phyloP scores from a whole-genome alignment of 2,888 invertebrate genomes.

The Drosophila macrospina region DNA sequence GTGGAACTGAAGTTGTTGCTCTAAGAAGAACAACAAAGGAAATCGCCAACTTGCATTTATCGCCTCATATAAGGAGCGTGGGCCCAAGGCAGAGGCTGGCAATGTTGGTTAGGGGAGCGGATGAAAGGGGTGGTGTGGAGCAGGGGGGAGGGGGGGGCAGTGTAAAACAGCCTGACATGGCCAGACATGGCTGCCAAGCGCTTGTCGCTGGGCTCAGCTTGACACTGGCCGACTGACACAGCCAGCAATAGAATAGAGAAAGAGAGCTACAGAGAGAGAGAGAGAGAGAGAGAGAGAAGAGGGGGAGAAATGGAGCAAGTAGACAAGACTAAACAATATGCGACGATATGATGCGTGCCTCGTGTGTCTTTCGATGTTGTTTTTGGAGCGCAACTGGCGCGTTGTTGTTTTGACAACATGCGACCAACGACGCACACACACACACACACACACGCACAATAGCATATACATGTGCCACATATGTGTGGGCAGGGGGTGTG shows the following conservation, averaged over 20 bases:
- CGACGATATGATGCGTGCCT: constrained; percentile 73
- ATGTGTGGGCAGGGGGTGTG: constrained; percentile 32
- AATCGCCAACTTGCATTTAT: constrained; percentile 78
- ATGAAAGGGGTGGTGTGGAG: neutral
- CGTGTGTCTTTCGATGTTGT: constrained; percentile 50
- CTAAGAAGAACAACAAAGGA: constrained; percentile 64
- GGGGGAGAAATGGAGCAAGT: neutral
- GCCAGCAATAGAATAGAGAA: neutral
- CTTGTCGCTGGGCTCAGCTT: constrained; percentile 68
- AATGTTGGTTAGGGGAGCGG: neutral
- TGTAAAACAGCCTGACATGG: constrained; percentile 47
- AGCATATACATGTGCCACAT: constrained; percentile 47
- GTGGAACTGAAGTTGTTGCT: constrained; percentile 39
- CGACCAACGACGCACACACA: constrained; percentile 33
- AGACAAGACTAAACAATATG: constrained; percentile 55
- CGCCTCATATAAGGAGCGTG: constrained; percentile 42
- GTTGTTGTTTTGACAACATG: constrained; percentile 72
- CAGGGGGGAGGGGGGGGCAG: neutral
- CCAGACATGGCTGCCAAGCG: constrained; percentile 62
- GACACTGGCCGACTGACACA: constrained; percentile 45
- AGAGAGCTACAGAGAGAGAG: neutral
- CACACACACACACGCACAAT: constrained; percentile 26
- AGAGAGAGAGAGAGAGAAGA: neutral
- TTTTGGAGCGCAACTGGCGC: constrained; percentile 67
- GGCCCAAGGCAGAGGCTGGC: no score